Evolutionary conservation across 2,797 vertebrate genomes (phyloP), one percentile per base, ranked within the genome.

Genomic region (Danio kyathit): DNA sequence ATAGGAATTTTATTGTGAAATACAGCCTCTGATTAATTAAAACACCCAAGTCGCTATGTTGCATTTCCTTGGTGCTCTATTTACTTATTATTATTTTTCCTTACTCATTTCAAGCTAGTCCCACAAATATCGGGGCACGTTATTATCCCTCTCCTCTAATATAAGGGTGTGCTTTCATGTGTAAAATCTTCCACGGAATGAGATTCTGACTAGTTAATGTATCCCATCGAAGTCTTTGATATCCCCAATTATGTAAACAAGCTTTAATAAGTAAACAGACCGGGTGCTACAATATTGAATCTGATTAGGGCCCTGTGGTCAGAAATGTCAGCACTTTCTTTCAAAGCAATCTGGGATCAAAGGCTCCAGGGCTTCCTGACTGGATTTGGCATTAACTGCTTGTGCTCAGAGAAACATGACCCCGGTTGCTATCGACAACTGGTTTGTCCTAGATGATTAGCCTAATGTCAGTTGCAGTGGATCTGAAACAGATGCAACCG

Each of bases 181-280:
- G 88, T 83, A 84, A 86, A 89, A 88, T 83, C 59, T 60, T n/a
- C 76, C 48, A 43, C 48, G 82, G 78, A 88, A 89, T 88, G 77
- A 87, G 82, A 88, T 73, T 69, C 83, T 67, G 82, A 71, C 79
- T 82, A 51, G 65, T 82, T 87, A 85, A 84, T 84, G 76, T 66
- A 83, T 77, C 83, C 70, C 78, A 83, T 83, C 71, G 64, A 86
- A 86, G 82, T 78, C 87, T 89, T 88, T 90, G 86, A 90, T 88
- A 87, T 86, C 38, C 75, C 60, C 83, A 84, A 87, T 88, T 87
- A 89, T 88, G 86, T 87, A 88, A 89, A 88, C 87, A 87, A 85
- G 85, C 79, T 88, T 89, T 86, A 88, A 89, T 85, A 87, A 85
- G 85, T 87, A 88, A 90, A 88, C 82, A 89, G 88, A 77, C 76